phyloP scores from a whole-genome alignment of 2,113 vertebrate species.

The Rhegmatorhina hoffmannsi region DNA sequence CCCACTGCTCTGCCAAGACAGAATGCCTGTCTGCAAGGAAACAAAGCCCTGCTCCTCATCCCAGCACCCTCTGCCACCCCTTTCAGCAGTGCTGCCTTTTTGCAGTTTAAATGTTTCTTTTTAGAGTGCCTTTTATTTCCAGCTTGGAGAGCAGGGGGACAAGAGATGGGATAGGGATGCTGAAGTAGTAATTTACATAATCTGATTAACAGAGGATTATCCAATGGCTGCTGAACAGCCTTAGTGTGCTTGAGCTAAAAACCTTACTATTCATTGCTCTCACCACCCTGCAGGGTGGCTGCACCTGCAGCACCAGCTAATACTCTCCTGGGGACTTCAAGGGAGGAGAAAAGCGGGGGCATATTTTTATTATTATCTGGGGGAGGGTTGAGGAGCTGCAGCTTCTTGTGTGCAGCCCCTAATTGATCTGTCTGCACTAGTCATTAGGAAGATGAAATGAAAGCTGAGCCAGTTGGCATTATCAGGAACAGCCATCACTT shows the following conservation, averaged over 20 bases:
- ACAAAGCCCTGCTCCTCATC: slow-evolving; percentile 12
- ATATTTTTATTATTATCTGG: slow-evolving; percentile 19
- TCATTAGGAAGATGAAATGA: slow-evolving; percentile 55
- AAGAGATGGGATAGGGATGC: slow-evolving; percentile 45
- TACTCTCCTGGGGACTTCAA: slow-evolving; percentile 66
- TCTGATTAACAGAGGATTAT: slow-evolving; percentile 95
- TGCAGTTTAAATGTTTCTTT: slow-evolving; percentile 39
- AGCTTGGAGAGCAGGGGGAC: slow-evolving; percentile 41
- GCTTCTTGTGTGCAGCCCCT: slow-evolving; percentile 37
- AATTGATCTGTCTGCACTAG: slow-evolving; percentile 79
- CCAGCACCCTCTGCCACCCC: not conserved
- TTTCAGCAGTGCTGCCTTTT: not conserved
- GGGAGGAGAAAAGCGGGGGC: not conserved
- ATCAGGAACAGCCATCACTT: slow-evolving; percentile 42
- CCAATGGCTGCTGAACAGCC: slow-evolving; percentile 84
- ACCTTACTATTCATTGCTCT: slow-evolving; percentile 91
- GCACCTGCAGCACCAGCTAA: slow-evolving; percentile 86
- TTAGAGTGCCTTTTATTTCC: slow-evolving; percentile 63
- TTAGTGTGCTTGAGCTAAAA: slow-evolving; percentile 89
- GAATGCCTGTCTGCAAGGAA: not conserved
- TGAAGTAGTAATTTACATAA: slow-evolving; percentile 99
- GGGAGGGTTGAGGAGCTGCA: slow-evolving; percentile 8
- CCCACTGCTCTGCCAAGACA: not conserved
- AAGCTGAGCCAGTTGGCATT: slow-evolving; percentile 57
- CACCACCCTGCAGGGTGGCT: slow-evolving; percentile 81